Evolutionary conservation across 2,113 vertebrate genomes (phyloP), one percentile per base, ranked within the genome.

Genomic region (Meriones unguiculatus): DNA sequence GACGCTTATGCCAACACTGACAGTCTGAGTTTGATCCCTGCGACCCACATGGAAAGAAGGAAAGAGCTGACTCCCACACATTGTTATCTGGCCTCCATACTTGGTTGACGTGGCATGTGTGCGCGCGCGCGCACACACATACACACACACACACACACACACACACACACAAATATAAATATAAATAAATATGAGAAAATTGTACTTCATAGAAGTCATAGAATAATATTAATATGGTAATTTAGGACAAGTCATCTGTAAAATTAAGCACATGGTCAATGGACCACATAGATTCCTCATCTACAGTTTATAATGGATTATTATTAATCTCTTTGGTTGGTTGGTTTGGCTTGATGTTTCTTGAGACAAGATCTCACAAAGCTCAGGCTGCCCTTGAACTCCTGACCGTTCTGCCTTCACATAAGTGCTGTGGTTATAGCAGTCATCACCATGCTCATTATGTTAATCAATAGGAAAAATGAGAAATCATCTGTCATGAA

Each of bases 121-220:
- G 14, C 3, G 24, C 0, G 10, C 64, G 10, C 64, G n/a, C n/a
- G n/a, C n/a, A n/a, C n/a, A n/a, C n/a, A n/a, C n/a, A n/a, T n/a
- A n/a, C n/a, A n/a, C n/a, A n/a, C n/a, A n/a, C n/a, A n/a, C n/a
- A n/a, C n/a, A n/a, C n/a, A n/a, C n/a, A n/a, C n/a, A n/a, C n/a
- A n/a, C n/a, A n/a, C n/a, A 35, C 0, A 0, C 32, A 30, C 12
- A 32, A 3, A 17, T 3, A 32, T 2, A 78, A n/a, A 82, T 25
- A 59, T 38, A 82, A 38, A 82, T 59, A 35, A 82, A 38, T 62
- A 82, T 62, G 22, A 38, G 52, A 38, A 25, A 25, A 8, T 64
- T 64, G 64, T 30, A 85, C 15, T 85, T 46, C 81, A 41, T 64
- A 41, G 5, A 1, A 50, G 38, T 87, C 52, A 54, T 41, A 87